Evolutionary conservation across 2,888 invertebrate genomes (phyloP), one percentile per base, ranked within the genome.

Genomic region (Drosophila cognata): DNA sequence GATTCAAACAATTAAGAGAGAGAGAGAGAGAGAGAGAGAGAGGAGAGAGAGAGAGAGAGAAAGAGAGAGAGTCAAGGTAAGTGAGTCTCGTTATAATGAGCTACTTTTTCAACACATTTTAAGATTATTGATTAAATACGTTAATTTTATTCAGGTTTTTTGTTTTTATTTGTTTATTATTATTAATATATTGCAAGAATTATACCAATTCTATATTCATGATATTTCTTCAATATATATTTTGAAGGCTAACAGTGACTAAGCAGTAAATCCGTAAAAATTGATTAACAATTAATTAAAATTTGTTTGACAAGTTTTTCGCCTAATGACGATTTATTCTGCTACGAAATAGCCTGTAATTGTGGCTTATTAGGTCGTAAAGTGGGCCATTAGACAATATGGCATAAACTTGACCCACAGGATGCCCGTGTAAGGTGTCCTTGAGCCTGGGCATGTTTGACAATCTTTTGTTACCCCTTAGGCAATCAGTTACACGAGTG

Each of bases 401-500:
- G 52, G 18, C 4, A 48, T 72, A 80, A 77, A 79, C 78, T 81
- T 79, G 78, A 69, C 71, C 79, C 69, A 70, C 65, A 85, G 77
- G 66, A 71, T 48, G 53, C 5, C 38, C 6, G 2, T 46, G 51
- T 10, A 21, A 4, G 5, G n/a, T 71, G 86, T 43, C 88, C 83
- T 84, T 84, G 83, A 82, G 56, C 10, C 21, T 10, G 53, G 55
- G 31, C 35, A n/a, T 48, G n/a, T 8, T 46, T 29, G 46, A n/a
- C 57, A 81, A 72, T 72, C 69, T 56, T 56, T 21, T 21, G 51
- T 67, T 52, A 35, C 11, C 43, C 28, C 52, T 46, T 63, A 70
- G 13, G 55, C 38, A 67, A 67, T 38, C 25, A n/a, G n/a, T 36
- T 25, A 21, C 7, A 18, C n/a, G 50, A 10, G 28, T 74, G 55